Conservation (phyloP, 2,113 vertebrate species). For the Mugil cephalus region DNA sequence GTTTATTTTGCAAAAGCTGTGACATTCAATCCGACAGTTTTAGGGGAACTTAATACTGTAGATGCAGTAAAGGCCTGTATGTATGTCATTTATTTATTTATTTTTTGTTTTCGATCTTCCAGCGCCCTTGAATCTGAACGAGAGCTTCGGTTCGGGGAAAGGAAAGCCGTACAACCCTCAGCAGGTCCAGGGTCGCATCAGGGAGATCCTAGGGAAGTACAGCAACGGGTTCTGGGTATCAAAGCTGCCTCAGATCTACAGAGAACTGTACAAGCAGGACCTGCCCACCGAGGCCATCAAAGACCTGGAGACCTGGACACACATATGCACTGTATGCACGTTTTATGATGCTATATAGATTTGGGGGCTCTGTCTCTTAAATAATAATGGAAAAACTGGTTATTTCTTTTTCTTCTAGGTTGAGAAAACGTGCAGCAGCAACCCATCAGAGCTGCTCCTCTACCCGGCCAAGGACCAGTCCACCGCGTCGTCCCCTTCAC, state of each 20-base stretch:
- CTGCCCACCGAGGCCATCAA: constrained; percentile 86
- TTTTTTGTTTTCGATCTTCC: constrained; percentile 21
- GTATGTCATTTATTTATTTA: neutral
- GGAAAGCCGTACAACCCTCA: constrained; percentile 76
- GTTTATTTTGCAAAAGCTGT: neutral
- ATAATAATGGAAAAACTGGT: no score
- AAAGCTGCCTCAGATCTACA: constrained; percentile 91
- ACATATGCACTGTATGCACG: constrained; percentile 89
- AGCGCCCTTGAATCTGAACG: constrained; percentile 73
- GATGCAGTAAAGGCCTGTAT: neutral
- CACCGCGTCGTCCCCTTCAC: constrained; percentile 29
- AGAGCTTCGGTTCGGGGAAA: constrained; percentile 64
- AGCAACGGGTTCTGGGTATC: constrained; percentile 92
- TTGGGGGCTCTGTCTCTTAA: neutral
- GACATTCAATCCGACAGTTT: neutral
- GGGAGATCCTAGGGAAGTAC: constrained; percentile 88
- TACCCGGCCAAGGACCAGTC: constrained; percentile 86
- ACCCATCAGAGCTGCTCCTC: constrained; percentile 87
- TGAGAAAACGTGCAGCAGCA: constrained; percentile 89
- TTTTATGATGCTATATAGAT: neutral
- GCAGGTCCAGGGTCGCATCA: constrained; percentile 88
- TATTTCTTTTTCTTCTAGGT: constrained; percentile 78
- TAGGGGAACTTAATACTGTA: constrained; percentile 49
- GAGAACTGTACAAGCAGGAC: constrained; percentile 90
- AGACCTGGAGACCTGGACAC: constrained; percentile 90